Evolutionary conservation across 1,140 invertebrate species (phyloP).

Genomic region (Cardiocondyla obscurior): DNA sequence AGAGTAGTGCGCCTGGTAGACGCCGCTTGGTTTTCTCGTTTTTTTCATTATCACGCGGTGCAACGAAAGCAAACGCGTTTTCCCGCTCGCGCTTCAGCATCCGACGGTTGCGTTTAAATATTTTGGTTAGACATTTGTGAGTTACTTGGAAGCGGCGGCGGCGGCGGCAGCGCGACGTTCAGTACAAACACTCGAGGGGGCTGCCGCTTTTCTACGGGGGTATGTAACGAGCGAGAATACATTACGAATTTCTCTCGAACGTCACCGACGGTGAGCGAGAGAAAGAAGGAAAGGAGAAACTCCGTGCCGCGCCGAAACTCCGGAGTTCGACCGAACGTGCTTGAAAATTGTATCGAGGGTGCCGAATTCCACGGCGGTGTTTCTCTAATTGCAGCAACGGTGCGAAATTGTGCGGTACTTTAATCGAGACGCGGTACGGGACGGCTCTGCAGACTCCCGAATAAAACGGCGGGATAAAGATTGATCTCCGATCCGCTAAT

Average conservation of each 20-base stretch:
- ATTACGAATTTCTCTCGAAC: constrained; percentile 58
- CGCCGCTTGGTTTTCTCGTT: constrained; percentile 65
- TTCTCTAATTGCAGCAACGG: constrained; percentile 46
- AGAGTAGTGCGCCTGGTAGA: constrained; percentile 18
- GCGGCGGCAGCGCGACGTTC: constrained; percentile 46
- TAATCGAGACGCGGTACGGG: not conserved
- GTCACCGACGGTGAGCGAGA: not conserved
- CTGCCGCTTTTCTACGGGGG: constrained; percentile 52
- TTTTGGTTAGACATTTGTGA: constrained; percentile 75
- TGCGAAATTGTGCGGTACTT: constrained; percentile 35
- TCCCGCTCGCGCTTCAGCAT: constrained; percentile 54
- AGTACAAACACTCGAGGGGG: constrained; percentile 62
- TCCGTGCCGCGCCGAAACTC: constrained; percentile 17
- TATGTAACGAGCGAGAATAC: constrained; percentile 62
- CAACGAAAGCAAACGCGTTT: constrained; percentile 70
- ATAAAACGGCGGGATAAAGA: constrained; percentile 31
- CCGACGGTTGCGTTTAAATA: constrained; percentile 75
- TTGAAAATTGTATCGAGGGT: constrained; percentile 54
- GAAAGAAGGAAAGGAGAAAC: constrained; percentile 2
- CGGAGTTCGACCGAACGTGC: constrained; percentile 42
- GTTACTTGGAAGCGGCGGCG: constrained; percentile 58
- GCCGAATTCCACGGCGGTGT: constrained; percentile 45
- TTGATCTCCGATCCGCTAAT: constrained; percentile 14
- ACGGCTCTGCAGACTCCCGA: constrained; percentile 6
- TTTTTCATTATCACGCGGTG: constrained; percentile 64